Percentiles rank a stretch among this genome's conserved stretches.
phyloP scores from a whole-genome alignment of 2,797 vertebrate species.

The Distichodus sexfasciatus region DNA sequence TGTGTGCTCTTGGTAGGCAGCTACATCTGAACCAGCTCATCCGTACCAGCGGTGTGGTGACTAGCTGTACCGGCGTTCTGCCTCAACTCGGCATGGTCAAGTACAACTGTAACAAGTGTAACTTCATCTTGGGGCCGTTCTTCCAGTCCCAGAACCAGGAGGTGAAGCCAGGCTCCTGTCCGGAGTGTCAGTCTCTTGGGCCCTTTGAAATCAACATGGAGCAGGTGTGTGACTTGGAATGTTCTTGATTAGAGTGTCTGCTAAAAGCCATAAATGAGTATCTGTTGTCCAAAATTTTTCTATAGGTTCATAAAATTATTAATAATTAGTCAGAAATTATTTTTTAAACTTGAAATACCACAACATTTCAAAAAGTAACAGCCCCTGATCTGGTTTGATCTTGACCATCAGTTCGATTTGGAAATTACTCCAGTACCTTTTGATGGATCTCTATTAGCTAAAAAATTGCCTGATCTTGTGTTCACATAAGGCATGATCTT shows the following conservation, averaged over 20 bases:
- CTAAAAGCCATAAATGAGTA: too few relatives aligned
- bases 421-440: too few relatives aligned
- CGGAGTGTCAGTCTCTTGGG: constrained; percentile 92
- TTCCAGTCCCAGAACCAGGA: constrained; percentile 98
- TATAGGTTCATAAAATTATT: too few relatives aligned
- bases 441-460: too few relatives aligned
- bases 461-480: too few relatives aligned
- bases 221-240: constrained; percentile 73
- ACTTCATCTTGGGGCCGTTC: constrained; percentile 91
- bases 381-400: too few relatives aligned
- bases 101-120: constrained; percentile 97
- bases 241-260: not conserved
- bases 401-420: too few relatives aligned
- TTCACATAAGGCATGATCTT: not conserved
- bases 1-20: constrained; percentile 72
- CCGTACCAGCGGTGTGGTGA: constrained; percentile 94
- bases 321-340: too few relatives aligned
- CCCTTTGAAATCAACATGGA: constrained; percentile 99
- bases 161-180: constrained; percentile 97
- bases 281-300: too few relatives aligned
- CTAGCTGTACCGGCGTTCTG: constrained; percentile 90
- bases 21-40: constrained; percentile 98
- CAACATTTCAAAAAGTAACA: too few relatives aligned
- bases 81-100: constrained; percentile 98
- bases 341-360: too few relatives aligned